Base-by-base conservation (phyloP, 2,113 vertebrate genomes). In the Ceuthmochares aereus region DNA sequence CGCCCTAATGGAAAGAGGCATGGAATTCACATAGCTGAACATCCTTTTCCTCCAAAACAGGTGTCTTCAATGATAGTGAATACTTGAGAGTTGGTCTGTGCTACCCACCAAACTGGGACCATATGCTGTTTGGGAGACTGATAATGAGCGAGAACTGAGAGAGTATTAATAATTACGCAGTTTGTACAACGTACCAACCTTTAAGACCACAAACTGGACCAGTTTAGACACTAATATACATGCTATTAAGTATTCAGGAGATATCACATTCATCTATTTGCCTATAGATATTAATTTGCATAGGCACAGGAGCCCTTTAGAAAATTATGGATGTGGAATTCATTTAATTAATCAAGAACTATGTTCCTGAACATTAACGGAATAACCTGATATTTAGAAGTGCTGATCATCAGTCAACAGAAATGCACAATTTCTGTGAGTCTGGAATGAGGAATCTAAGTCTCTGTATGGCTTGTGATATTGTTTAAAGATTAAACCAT, bases 121-220 rank as follows among this genome's bases (percentile, higher is more conserved):
- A n/a, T 0, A 0, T 54, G 25, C 40, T 34, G 14, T 37, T 12
- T 59, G 26, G 26, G 23, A 84, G 55, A 37, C 23, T 37, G 19
- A 11, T 42, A 47, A 69, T 17, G 22, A 79, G 26, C 4, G 72
- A 84, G 74, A 68, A 26, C 14, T 64, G 62, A 34, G 19, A 68
- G 5, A 60, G 16, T 43, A 58, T 42, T 64, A 52, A 47, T 25
- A 84, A 56, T 14, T 42, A 64, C 75, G 20, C 29, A 27, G 23
- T 40, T 88, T 69, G 43, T 54, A 54, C 10, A 84, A 49, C 25
- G 6, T 32, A 12, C 18, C 49, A 67, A 10, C 22, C 6, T 49
- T 80, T 26, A 60, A 43, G 45, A 64, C 30, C 42, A 36, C 21
- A 47, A n/a, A 40, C 4, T 19, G 10, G 26, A 60, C n/a, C 30